Evolutionary conservation across 92 coral and sea anemone species (phyloP).

Genomic region (Palythoa heliodiscus): DNA sequence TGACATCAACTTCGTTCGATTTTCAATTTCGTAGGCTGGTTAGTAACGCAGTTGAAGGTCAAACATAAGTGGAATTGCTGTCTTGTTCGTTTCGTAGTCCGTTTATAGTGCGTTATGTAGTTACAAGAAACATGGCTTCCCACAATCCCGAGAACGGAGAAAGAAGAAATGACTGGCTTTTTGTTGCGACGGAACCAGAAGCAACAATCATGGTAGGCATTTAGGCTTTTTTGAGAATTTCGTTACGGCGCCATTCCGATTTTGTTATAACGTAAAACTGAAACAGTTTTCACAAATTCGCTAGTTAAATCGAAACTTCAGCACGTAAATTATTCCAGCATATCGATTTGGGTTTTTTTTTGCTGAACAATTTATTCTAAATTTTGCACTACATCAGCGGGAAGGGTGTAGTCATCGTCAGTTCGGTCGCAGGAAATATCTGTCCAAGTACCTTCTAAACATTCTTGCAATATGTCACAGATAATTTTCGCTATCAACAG

Average conservation of each 20-base stretch:
- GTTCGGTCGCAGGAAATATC: neutral
- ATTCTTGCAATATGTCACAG: neutral
- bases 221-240: neutral
- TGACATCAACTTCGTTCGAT: constrained; percentile 24
- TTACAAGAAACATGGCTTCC: constrained; percentile 50
- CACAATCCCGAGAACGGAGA: constrained; percentile 44
- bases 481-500: neutral
- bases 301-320: neutral
- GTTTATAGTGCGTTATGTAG: constrained; percentile 32
- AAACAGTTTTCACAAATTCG: neutral
- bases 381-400: neutral
- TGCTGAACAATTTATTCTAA: neutral
- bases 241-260: neutral
- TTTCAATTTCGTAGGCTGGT: neutral
- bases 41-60: constrained; percentile 18
- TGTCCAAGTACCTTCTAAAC: neutral
- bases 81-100: neutral
- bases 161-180: constrained; percentile 79
- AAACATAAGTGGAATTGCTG: neutral
- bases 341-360: neutral
- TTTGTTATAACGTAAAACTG: neutral
- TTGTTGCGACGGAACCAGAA: constrained; percentile 70
- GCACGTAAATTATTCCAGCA: neutral
- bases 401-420: constrained; percentile 23
- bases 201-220: constrained; percentile 65